phyloP scores from a whole-genome alignment of 2,797 vertebrate species.

The Lutjanus argentimaculatus region DNA sequence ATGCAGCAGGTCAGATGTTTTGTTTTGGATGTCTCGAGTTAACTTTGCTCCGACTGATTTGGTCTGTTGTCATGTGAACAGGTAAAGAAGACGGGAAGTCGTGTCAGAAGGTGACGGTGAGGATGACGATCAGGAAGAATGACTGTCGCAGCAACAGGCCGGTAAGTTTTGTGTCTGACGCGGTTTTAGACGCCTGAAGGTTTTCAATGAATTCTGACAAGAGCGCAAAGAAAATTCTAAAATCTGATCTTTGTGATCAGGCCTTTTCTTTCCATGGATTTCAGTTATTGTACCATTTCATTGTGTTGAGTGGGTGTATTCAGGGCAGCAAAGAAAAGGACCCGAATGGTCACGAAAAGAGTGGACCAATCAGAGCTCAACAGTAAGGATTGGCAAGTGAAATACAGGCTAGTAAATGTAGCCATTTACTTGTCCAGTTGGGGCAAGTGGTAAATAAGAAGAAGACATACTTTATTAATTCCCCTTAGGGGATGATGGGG shows the following conservation, averaged over 20 bases:
- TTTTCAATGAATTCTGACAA: neutral
- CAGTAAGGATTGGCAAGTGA: too few relatives aligned
- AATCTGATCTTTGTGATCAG: neutral
- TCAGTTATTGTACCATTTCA: neutral
- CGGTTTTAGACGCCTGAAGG: neutral
- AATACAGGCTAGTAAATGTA: too few relatives aligned
- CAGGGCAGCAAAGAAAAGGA: neutral
- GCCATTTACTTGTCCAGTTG: too few relatives aligned
- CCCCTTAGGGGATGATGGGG: too few relatives aligned
- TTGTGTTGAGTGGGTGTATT: neutral
- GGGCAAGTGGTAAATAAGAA: too few relatives aligned
- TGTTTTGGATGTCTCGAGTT: neutral
- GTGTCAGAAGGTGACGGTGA: slow-evolving; percentile 97
- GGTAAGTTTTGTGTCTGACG: slow-evolving; percentile 78
- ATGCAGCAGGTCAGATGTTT: neutral
- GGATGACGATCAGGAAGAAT: slow-evolving; percentile 99
- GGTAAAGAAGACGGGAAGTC: slow-evolving; percentile 98
- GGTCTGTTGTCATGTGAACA: slow-evolving; percentile 72
- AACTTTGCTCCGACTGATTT: slow-evolving; percentile 8
- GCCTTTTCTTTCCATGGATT: neutral
- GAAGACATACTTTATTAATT: too few relatives aligned
- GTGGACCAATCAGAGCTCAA: neutral
- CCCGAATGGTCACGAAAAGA: too few relatives aligned
- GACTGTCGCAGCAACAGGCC: slow-evolving; percentile 98
- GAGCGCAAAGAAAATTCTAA: too few relatives aligned